Percentiles rank a stretch among this genome's conserved stretches.
These are phyloP conservation scores for Syrmaticus mikado DNA, from an alignment of 2,113 vertebrate genomes.

Conservation along the genomic window DNA sequence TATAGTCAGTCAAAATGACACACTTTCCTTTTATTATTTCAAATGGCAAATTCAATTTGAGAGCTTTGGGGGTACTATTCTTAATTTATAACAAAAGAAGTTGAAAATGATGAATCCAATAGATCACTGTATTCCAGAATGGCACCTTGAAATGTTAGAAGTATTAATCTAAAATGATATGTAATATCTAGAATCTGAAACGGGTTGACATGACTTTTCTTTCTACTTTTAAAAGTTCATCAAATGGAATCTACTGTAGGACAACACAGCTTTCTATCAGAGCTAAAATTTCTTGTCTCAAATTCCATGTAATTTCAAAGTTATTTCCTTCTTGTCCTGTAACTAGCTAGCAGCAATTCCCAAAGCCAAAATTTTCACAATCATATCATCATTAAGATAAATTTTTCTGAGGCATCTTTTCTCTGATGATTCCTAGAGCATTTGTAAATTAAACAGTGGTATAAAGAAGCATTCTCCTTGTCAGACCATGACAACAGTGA, in stretches of 20 bases:
- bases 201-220: constrained; percentile 43
- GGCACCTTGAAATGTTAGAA: constrained; percentile 76
- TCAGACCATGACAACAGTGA: not conserved
- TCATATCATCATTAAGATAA: not conserved
- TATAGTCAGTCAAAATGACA: constrained; percentile 59
- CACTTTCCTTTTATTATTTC: constrained; percentile 55
- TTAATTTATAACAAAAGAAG: constrained; percentile 69
- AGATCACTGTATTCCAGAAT: constrained; percentile 72
- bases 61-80: constrained; percentile 51
- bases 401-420: not conserved
- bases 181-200: constrained; percentile 64
- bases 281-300: constrained; percentile 67
- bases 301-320: constrained; percentile 65
- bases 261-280: constrained; percentile 54
- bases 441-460: not conserved
- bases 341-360: constrained; percentile 64
- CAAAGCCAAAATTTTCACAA: constrained; percentile 33
- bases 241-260: constrained; percentile 31
- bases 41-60: constrained; percentile 55
- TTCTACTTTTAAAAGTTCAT: constrained; percentile 48
- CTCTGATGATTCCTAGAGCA: not conserved
- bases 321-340: constrained; percentile 59
- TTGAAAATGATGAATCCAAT: constrained; percentile 71
- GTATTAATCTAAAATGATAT: constrained; percentile 73
- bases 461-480: not conserved